Percentiles rank a stretch among this genome's conserved stretches.
Conservation (phyloP, 1,140 invertebrate species). For the Stegodyphus dumicola region DNA sequence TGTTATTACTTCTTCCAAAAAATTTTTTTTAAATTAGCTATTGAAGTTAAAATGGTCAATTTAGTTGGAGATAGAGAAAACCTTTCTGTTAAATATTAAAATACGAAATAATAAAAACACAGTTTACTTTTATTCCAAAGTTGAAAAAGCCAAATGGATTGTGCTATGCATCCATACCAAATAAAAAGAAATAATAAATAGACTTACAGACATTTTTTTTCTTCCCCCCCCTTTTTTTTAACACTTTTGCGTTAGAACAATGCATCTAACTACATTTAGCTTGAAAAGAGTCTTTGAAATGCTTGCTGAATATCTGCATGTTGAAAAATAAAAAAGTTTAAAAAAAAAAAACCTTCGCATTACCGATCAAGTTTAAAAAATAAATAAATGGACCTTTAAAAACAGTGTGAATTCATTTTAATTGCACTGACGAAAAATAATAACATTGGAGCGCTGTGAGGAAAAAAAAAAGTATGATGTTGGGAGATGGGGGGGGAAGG, state of each 20-base stretch:
- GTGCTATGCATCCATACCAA: too few species aligned
- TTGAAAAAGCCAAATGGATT: too few species aligned
- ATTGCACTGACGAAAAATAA: slow-evolving; percentile 42
- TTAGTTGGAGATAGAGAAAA: too few species aligned
- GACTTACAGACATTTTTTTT: too few species aligned
- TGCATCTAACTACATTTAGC: not conserved
- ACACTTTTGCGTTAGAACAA: not conserved
- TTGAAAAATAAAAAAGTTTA: not conserved
- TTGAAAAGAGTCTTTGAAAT: not conserved
- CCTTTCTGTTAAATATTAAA: too few species aligned
- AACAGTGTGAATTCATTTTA: slow-evolving; percentile 59
- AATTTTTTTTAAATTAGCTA: too few species aligned
- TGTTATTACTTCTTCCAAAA: too few species aligned
- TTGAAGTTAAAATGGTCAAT: too few species aligned
- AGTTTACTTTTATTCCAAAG: too few species aligned
- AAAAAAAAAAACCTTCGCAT: not conserved
- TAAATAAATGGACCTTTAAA: slow-evolving; percentile 6
- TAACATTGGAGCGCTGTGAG: slow-evolving; percentile 17
- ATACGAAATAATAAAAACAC: too few species aligned
- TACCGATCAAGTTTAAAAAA: not conserved
- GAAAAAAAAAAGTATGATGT: not conserved
- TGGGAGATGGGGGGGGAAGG: not conserved
- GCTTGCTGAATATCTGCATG: not conserved
- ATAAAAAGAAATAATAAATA: too few species aligned
- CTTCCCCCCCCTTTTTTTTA: too few species aligned